These are phyloP conservation scores for Malurus splendens DNA, from an alignment of 2,797 vertebrate genomes.

Conservation along the genomic window DNA sequence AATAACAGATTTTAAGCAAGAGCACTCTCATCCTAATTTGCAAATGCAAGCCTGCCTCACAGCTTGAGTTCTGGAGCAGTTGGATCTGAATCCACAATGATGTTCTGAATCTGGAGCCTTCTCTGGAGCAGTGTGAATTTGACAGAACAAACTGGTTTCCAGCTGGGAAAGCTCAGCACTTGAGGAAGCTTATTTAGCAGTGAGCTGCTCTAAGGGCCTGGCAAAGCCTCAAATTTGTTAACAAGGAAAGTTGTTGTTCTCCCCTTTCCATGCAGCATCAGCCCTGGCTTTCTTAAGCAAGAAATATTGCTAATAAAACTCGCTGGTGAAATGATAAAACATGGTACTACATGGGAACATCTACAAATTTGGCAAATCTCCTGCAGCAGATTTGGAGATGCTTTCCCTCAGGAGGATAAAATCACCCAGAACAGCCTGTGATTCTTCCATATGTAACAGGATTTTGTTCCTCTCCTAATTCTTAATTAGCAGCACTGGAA, in stretches of 20 bases:
- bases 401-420: not conserved
- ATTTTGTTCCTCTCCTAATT: slow-evolving; percentile 7
- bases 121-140: not conserved
- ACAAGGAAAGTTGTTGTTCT: slow-evolving; percentile 44
- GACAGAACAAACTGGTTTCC: not conserved
- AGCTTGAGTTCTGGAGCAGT: not conserved
- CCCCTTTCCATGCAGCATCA: not conserved
- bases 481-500: slow-evolving; percentile 13
- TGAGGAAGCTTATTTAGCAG: slow-evolving; percentile 37
- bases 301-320: not conserved
- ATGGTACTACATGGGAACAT: not conserved
- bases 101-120: not conserved
- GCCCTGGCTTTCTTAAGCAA: not conserved
- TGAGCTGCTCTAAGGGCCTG: slow-evolving; percentile 36
- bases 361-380: not conserved
- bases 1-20: not conserved
- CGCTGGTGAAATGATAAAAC: not conserved
- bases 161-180: not conserved
- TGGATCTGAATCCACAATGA: not conserved
- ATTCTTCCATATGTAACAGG: not conserved
- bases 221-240: slow-evolving; percentile 35
- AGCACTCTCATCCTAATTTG: not conserved
- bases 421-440: not conserved
- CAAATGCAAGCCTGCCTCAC: not conserved
- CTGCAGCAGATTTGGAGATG: not conserved